These are phyloP conservation scores for Hipposideros larvatus DNA, from an alignment of 2,797 vertebrate species.

Conservation along the genomic window DNA sequence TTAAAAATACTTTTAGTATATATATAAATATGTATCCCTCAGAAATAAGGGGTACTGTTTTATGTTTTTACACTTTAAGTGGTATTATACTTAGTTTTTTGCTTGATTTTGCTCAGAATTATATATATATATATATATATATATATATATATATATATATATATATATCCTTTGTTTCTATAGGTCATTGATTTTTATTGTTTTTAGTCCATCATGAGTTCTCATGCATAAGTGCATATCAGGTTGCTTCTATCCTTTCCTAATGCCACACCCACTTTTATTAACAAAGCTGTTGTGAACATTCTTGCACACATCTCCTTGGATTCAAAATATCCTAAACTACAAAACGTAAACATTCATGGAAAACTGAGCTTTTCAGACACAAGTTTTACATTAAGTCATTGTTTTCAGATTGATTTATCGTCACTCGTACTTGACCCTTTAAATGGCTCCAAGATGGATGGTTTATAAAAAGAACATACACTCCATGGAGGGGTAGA, in stretches of 20 bases:
- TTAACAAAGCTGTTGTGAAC: not conserved
- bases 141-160: no score
- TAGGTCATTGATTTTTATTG: not conserved
- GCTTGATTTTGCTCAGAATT: not conserved
- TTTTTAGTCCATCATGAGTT: not conserved
- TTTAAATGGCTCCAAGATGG: conserved; percentile 4
- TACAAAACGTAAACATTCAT: not conserved
- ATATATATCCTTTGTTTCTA: not conserved
- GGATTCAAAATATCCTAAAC: not conserved
- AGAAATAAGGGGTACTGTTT: not conserved
- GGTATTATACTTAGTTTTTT: not conserved
- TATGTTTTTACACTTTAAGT: not conserved
- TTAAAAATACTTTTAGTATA: not conserved
- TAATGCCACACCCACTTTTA: not conserved
- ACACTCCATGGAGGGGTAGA: not conserved
- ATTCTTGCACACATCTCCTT: not conserved
- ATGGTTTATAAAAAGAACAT: conserved; percentile 49
- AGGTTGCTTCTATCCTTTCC: not conserved
- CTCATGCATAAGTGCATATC: not conserved
- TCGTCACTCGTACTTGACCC: not conserved
- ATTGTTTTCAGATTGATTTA: conserved; percentile 53
- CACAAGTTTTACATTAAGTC: not conserved
- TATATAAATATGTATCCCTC: not conserved
- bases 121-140: no score
- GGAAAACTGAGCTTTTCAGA: conserved; percentile 7